Evolutionary conservation across 2,888 invertebrate genomes (phyloP), one percentile per base, ranked within the genome.

Genomic region (Mesochorus sp.): DNA sequence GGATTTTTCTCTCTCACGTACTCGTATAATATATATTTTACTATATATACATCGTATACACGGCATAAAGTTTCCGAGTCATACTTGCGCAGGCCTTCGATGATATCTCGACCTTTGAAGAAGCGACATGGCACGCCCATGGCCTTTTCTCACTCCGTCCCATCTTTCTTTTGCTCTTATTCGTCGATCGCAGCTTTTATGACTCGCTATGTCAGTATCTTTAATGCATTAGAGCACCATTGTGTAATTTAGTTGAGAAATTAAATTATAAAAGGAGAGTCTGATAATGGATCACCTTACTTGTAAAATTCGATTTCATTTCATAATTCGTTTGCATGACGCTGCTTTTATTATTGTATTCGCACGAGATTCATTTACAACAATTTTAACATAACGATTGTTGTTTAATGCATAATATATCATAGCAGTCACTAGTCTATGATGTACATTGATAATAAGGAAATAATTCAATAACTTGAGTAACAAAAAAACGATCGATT

Each of bases 61-160:
- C 44, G 57, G 55, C 47, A 42, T 8, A 62, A 66, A 76, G 44
- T 5, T 53, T 79, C 67, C 51, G 47, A 71, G 71, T 76, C 70
- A 71, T 66, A 66, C 59, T 59, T 19, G 61, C 12, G 44, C n/a
- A n/a, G 53, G n/a, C 57, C 47, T 66, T 79, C 71, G 79, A 79
- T 78, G 73, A 74, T 78, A 78, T 78, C 77, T 70, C 73, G 68
- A 68, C 62, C 85, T 85, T 85, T 83, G 84, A 85, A 84, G 81
- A 84, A 84, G 82, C 81, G 81, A 66, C 81, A 80, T n/a, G 39
- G 76, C n/a, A 74, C 31, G 82, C 77, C 74, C 76, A 37, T 55
- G 72, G 66, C 53, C 79, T 66, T 66, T 77, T 64, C 47, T 6
- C 49, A 26, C 44, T 61, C 31, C 31, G 31, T 17, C 59, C 47